Percentiles rank a stretch among this genome's conserved stretches.
These are phyloP conservation scores for Morpho deidamia DNA, from an alignment of 2,888 invertebrate species.

Conservation along the genomic window DNA sequence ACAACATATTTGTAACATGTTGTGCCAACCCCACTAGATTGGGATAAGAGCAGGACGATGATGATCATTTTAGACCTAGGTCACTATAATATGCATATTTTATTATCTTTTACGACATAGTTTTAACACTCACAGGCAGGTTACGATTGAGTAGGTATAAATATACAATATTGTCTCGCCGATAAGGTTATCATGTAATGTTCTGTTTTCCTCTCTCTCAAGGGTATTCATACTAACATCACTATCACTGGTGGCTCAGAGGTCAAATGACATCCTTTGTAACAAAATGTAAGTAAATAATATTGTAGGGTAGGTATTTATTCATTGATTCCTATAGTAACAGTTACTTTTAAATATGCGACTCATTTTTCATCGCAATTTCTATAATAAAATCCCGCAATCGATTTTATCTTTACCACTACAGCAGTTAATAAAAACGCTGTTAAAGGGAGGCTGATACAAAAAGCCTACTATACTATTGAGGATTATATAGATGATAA, in stretches of 20 bases:
- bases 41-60: too few relatives aligned
- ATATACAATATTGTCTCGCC: slow-evolving; percentile 1
- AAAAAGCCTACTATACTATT: too few relatives aligned
- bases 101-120: not conserved
- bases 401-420: too few relatives aligned
- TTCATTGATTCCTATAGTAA: not conserved
- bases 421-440: too few relatives aligned
- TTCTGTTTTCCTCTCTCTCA: slow-evolving; percentile 11
- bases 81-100: not conserved
- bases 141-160: slow-evolving; percentile 2
- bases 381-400: too few relatives aligned
- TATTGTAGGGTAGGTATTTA: not conserved
- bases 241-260: slow-evolving; percentile 4
- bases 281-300: slow-evolving; percentile 2
- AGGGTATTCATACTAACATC: slow-evolving; percentile 8
- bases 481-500: too few relatives aligned
- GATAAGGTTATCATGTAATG: slow-evolving; percentile 11
- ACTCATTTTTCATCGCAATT: too few relatives aligned
- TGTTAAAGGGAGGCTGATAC: too few relatives aligned
- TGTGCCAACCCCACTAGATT: too few relatives aligned
- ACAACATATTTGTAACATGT: too few relatives aligned
- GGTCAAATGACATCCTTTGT: slow-evolving; percentile 10
- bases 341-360: too few relatives aligned
- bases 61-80: too few relatives aligned
- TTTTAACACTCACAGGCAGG: not conserved